Evolutionary conservation across 2,113 vertebrate species (phyloP), one percentile per base, ranked within the genome.

Genomic region (Sceloporus undulatus): DNA sequence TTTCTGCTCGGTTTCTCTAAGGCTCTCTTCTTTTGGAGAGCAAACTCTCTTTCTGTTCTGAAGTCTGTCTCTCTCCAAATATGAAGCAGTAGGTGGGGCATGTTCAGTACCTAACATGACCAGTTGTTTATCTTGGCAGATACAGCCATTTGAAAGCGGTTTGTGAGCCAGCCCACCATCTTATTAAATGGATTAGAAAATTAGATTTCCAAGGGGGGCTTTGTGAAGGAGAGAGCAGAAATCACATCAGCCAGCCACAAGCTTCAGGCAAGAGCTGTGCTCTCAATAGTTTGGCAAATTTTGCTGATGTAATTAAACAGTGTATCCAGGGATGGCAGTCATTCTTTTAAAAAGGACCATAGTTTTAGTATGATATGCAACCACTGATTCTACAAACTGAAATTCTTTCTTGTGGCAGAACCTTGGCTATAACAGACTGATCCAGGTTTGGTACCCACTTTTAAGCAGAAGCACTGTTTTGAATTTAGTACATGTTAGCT

Each of bases 11-110:
- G 13, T 19, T 48, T 21, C 21, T 38, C 6, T 0, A 25, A 65
- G 10, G 11, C 29, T 9, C 71, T 34, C 71, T 4, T 9, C 40
- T 82, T 16, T 76, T 9, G 4, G 5, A 76, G 54, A 62, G 29
- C 40, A 9, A 42, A 5, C 9, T 70, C 29, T 19, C 3, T 27
- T 9, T 66, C 38, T 73, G 52, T 1, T 14, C 48, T 10, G 34
- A 29, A 74, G 71, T 52, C 85, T 29, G 34, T 21, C 0, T 13
- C 18, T 70, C 59, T 54, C 23, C 27, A 48, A 4, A 4, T 70
- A 29, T 52, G 59, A n/a, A 81, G 59, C 71, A 18, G 78, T 54
- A 81, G 88, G 84, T 76, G 84, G 84, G 18, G 88, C 78, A n/a
- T 56, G 23, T 56, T 66, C 42, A n/a, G 3, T n/a, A 59, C 83